phyloP scores from a whole-genome alignment of 2,113 vertebrate genomes.

The Ictalurus punctatus region DNA sequence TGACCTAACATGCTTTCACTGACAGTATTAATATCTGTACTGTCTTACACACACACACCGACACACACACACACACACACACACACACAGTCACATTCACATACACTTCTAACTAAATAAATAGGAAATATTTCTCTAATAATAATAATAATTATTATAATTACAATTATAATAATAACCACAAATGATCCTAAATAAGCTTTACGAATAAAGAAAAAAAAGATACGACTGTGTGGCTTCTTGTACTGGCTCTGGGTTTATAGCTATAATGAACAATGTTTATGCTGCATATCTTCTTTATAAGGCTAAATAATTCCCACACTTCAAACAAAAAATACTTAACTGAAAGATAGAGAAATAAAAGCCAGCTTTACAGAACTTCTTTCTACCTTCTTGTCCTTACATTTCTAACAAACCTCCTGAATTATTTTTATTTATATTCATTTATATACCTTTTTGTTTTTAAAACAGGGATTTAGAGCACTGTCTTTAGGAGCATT shows the following conservation, averaged over 20 bases:
- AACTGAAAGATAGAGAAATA: not conserved
- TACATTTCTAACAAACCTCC: not conserved
- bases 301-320: not conserved
- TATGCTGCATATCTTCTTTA: not conserved
- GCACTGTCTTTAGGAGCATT: not conserved
- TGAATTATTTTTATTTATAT: not conserved
- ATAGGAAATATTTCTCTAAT: not conserved
- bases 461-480: not conserved
- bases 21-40: not conserved
- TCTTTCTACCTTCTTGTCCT: not conserved
- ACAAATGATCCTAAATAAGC: not conserved
- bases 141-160: not conserved
- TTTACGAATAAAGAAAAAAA: not conserved
- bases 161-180: not conserved
- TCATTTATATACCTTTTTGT: not conserved
- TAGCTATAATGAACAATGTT: not conserved
- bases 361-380: not conserved
- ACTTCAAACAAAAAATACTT: not conserved
- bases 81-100: not conserved
- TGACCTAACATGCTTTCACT: not conserved
- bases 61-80: not conserved
- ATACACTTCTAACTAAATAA: not conserved
- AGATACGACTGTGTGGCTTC: not conserved
- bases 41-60: not conserved
- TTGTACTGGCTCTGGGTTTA: not conserved